phyloP scores from a whole-genome alignment of 2,797 vertebrate species.

The Danio choprae region DNA sequence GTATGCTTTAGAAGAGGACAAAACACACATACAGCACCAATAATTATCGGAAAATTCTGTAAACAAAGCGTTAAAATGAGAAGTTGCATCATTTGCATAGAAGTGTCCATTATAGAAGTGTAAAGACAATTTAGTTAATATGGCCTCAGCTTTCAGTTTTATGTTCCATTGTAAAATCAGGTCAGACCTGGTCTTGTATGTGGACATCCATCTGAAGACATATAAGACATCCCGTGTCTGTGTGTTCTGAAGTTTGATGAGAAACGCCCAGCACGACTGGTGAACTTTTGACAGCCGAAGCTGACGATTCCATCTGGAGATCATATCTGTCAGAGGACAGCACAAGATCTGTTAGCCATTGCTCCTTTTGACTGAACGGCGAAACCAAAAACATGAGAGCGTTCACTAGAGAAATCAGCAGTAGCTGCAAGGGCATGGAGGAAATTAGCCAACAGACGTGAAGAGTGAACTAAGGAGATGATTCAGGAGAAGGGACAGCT shows the following conservation, averaged over 20 bases:
- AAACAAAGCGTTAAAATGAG: too few species aligned
- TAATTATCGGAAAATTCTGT: too few species aligned
- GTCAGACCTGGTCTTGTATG: background rate
- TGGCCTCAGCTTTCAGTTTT: background rate
- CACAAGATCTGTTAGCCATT: slow-evolving; percentile 26
- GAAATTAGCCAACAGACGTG: slow-evolving; percentile 51
- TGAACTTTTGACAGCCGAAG: slow-evolving; percentile 44
- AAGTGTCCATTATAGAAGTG: too few species aligned
- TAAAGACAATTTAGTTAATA: background rate
- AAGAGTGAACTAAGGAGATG: slow-evolving; percentile 47
- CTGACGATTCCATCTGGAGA: slow-evolving; percentile 52
- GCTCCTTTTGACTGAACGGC: slow-evolving; percentile 17
- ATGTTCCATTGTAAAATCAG: background rate
- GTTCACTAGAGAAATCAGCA: slow-evolving; percentile 50
- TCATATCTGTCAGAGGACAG: slow-evolving; percentile 45
- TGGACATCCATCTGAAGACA: background rate
- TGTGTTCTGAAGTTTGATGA: slow-evolving; percentile 8
- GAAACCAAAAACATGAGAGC: slow-evolving; percentile 40
- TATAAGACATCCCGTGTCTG: background rate
- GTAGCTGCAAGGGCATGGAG: slow-evolving; percentile 46
- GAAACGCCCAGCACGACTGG: slow-evolving; percentile 6
- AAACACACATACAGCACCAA: too few species aligned
- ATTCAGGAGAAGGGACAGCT: slow-evolving; percentile 48
- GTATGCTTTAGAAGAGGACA: too few species aligned
- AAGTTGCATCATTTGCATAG: too few species aligned